Evolutionary conservation across 2,888 invertebrate genomes (phyloP).

Genomic region (Lepidonotus clava): DNA sequence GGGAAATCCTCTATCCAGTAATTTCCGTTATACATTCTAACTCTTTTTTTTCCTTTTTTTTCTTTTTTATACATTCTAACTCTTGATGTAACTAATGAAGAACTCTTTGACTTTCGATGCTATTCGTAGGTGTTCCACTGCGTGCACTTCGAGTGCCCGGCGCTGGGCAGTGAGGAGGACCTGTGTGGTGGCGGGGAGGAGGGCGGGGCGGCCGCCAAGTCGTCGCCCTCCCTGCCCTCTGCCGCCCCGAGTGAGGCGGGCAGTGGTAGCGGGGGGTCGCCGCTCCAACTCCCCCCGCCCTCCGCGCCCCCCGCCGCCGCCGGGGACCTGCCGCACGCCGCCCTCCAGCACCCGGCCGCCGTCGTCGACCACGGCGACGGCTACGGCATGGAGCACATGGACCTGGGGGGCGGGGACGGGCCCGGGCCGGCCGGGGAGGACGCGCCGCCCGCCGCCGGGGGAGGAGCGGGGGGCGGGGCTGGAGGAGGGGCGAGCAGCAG

Average conservation of each 20-base stretch:
- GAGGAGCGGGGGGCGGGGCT: neutral
- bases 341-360: slow-evolving; percentile 20
- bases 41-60: no score
- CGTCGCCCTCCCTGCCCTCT: neutral
- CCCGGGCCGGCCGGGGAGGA: neutral
- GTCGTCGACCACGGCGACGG: slow-evolving; percentile 59
- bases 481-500: slow-evolving; percentile 14
- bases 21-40: no score
- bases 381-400: slow-evolving; percentile 60
- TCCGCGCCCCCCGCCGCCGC: neutral
- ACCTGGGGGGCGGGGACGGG: slow-evolving; percentile 55
- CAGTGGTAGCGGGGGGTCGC: neutral
- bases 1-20: no score
- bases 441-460: neutral
- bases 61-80: no score
- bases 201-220: neutral
- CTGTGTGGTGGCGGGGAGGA: neutral
- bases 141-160: slow-evolving; percentile 94
- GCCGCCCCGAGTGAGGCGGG: neutral
- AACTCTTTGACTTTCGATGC: no score
- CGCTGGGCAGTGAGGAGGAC: slow-evolving; percentile 62
- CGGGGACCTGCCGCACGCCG: slow-evolving; percentile 28
- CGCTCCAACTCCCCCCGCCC: neutral
- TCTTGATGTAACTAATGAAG: no score
- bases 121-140: slow-evolving; percentile 92